phyloP scores from a whole-genome alignment of 1,140 invertebrate species.

The Orussus abietinus region DNA sequence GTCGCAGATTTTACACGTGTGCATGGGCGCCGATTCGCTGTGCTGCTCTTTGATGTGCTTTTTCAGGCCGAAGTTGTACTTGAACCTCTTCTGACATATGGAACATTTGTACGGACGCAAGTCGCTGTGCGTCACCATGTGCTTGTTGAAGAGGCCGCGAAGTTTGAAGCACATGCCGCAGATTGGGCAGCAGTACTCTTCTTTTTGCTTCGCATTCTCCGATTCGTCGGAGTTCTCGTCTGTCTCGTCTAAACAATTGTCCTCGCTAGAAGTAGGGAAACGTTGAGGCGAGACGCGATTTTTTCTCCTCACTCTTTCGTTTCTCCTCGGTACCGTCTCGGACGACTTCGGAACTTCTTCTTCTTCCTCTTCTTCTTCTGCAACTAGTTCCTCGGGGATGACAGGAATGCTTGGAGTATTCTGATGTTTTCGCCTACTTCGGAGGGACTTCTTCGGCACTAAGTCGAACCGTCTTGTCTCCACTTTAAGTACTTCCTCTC shows the following conservation, averaged over 20 bases:
- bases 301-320: slow-evolving; percentile 5
- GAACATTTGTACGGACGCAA: slow-evolving; percentile 45
- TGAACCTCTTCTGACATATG: slow-evolving; percentile 52
- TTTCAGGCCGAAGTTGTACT: slow-evolving; percentile 7
- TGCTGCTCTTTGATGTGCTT: slow-evolving; percentile 9
- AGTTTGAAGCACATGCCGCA: slow-evolving; percentile 4
- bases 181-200: neutral
- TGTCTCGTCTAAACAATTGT: neutral
- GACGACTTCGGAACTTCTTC: neutral
- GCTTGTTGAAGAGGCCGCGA: slow-evolving; percentile 1
- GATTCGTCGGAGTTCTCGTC: neutral
- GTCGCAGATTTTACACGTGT: slow-evolving; percentile 5
- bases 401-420: no score
- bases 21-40: neutral
- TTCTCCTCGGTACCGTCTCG: slow-evolving; percentile 3
- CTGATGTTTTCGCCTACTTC: no score
- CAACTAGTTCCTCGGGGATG: no score
- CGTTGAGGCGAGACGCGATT: neutral
- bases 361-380: no score
- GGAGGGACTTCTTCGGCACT: no score
- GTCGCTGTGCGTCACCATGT: slow-evolving; percentile 14
- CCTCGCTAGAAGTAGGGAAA: neutral
- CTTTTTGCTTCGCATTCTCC: neutral
- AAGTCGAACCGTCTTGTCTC: no score
- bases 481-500: no score